Percentiles rank a stretch among this genome's conserved stretches.
These are phyloP conservation scores for Alviniconcha strummeri DNA, from an alignment of 2,888 invertebrate species.

Conservation along the genomic window DNA sequence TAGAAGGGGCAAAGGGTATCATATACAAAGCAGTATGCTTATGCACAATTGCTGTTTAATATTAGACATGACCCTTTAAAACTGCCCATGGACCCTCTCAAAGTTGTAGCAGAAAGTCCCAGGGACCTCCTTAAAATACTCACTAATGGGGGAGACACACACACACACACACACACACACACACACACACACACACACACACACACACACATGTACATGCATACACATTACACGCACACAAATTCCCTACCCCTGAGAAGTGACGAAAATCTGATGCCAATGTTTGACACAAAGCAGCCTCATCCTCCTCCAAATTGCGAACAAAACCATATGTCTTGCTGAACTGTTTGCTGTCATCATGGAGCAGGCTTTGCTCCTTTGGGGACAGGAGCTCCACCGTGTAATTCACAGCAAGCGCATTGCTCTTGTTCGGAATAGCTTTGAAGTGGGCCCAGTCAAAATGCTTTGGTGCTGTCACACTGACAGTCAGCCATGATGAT, in stretches of 20 bases:
- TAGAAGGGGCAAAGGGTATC: too few species aligned
- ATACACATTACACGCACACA: not conserved
- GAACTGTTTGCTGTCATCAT: not conserved
- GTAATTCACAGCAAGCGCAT: not conserved
- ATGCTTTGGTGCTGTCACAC: not conserved
- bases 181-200: not conserved
- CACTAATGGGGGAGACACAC: too few species aligned
- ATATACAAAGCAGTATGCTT: too few species aligned
- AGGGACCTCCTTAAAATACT: too few species aligned
- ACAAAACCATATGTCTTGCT: not conserved
- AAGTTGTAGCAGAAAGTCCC: too few species aligned
- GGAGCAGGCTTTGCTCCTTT: not conserved
- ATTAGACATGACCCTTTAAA: too few species aligned
- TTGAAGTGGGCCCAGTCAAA: not conserved
- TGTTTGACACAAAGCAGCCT: not conserved
- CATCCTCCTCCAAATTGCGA: constrained; percentile 3
- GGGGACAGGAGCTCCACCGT: not conserved
- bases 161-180: not conserved
- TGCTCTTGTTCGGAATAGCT: not conserved
- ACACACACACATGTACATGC: not conserved
- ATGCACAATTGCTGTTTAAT: too few species aligned
- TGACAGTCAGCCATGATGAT: not conserved
- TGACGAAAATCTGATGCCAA: too few species aligned
- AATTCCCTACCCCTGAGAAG: not conserved
- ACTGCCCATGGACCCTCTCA: too few species aligned